Percentiles rank a stretch among this genome's conserved stretches.
These are phyloP conservation scores for Neocrepidodera transversa DNA, from an alignment of 2,888 invertebrate genomes.

Conservation along the genomic window DNA sequence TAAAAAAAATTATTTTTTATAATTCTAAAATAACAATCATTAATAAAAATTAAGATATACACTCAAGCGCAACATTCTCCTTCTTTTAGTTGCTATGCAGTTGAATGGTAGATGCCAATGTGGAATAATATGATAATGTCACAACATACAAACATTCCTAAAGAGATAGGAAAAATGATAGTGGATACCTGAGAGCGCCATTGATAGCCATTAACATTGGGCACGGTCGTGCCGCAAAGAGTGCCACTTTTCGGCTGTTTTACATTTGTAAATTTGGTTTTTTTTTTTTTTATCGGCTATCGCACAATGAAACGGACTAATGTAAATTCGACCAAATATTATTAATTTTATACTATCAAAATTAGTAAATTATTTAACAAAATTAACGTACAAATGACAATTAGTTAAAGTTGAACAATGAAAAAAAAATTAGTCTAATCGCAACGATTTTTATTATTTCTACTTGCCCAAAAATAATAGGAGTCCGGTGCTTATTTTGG, in stretches of 20 bases:
- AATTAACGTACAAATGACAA: no score
- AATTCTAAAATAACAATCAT: neutral
- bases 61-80: neutral
- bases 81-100: conserved; percentile 25
- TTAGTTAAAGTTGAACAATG: no score
- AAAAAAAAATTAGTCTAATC: no score
- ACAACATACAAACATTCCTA: conserved; percentile 40
- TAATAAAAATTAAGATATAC: conserved; percentile 1
- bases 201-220: conserved; percentile 40
- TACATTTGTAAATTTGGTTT: conserved; percentile 41
- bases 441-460: no score
- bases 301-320: conserved; percentile 24
- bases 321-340: conserved; percentile 35
- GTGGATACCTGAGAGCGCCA: conserved; percentile 40
- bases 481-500: no score
- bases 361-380: no score
- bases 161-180: conserved; percentile 37
- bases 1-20: no score
- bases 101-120: conserved; percentile 37
- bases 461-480: no score
- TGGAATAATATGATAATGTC: conserved; percentile 43
- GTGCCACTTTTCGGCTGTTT: conserved; percentile 40
- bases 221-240: conserved; percentile 37
- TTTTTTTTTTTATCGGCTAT: conserved; percentile 40
- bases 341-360: neutral